A percentile compares a stretch with the other conserved stretches of the same genome.
Evolutionary conservation across 1,140 invertebrate species (phyloP).

Genomic region (honey bee (Apis mellifera)): Amel_HAv3.1 CM009932.2:6837501-6838000

Average conservation of each 20-base stretch:
- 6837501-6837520: background rate
- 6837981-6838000: background rate
- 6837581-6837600: background rate
- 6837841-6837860: too few relatives aligned
- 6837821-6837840: too few relatives aligned
- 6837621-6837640: constrained; percentile 24
- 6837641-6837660: background rate
- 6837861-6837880: too few relatives aligned
- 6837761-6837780: too few relatives aligned
- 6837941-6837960: background rate
- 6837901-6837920: background rate
- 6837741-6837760: background rate
- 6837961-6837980: background rate
- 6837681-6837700: background rate
- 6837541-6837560: too few relatives aligned
- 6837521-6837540: too few relatives aligned
- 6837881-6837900: too few relatives aligned
- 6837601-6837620: constrained; percentile 18
- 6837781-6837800: background rate
- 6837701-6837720: background rate
- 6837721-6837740: background rate
- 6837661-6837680: background rate
- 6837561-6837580: background rate
- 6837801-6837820: background rate
- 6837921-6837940: background rate